Percentiles rank a stretch among this genome's conserved stretches.
phyloP scores from a whole-genome alignment of 1,140 invertebrate genomes.

The Alviniconcha marisindica region DNA sequence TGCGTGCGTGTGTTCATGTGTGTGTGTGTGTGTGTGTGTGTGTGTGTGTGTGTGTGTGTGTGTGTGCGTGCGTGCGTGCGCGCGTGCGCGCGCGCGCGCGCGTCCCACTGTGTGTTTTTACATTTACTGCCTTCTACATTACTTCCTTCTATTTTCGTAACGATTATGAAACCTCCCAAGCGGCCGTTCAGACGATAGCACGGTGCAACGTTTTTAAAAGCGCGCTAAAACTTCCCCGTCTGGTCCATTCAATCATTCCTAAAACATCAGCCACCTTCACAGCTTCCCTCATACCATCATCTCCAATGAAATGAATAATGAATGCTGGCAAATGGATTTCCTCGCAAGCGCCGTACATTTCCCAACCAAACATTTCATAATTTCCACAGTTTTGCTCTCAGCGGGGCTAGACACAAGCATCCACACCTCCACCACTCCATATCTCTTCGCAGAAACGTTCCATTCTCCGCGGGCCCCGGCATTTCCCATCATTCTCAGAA shows the following conservation, averaged over 20 bases:
- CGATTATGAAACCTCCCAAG: too few relatives aligned
- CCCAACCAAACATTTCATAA: not conserved
- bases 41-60: too few relatives aligned
- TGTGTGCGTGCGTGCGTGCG: too few relatives aligned
- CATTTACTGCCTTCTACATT: too few relatives aligned
- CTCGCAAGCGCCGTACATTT: constrained; percentile 3
- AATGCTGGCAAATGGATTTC: constrained; percentile 25
- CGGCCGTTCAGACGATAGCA: too few relatives aligned
- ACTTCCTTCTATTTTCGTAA: too few relatives aligned
- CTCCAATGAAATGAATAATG: constrained; percentile 8
- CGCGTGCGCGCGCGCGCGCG: too few relatives aligned
- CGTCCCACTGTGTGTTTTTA: too few relatives aligned
- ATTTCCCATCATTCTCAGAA: not conserved
- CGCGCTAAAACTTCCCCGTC: not conserved
- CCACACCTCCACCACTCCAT: not conserved
- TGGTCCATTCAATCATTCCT: constrained; percentile 9
- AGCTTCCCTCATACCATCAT: not conserved
- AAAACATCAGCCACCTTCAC: not conserved
- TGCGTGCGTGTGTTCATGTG: too few relatives aligned
- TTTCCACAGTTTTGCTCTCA: not conserved
- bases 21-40: too few relatives aligned
- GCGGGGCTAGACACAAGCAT: not conserved
- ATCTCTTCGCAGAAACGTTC: not conserved
- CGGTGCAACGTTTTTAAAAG: too few relatives aligned
- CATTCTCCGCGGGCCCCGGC: not conserved